phyloP scores from a whole-genome alignment of 2,888 invertebrate species.

The Euclidia mi region DNA sequence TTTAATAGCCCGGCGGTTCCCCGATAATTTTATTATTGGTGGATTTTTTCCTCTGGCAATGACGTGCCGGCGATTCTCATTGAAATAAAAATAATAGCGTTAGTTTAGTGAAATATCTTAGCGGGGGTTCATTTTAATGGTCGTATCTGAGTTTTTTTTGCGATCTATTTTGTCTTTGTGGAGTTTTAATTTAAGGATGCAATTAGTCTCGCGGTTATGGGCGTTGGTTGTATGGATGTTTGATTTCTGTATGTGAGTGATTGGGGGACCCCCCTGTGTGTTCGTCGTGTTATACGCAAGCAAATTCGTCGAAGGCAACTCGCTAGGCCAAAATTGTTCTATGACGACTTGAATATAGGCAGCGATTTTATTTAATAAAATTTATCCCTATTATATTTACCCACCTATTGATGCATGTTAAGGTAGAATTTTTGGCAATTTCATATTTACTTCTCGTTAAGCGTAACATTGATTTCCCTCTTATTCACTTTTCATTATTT shows the following conservation, averaged over 20 bases:
- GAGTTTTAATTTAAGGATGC: slow-evolving; percentile 46
- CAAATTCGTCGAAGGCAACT: too few relatives aligned
- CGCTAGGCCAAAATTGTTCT: too few relatives aligned
- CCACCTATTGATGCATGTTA: too few relatives aligned
- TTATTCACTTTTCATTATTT: too few relatives aligned
- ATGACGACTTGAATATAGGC: too few relatives aligned
- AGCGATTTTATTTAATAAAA: too few relatives aligned
- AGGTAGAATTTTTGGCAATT: too few relatives aligned
- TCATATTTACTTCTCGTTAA: too few relatives aligned
- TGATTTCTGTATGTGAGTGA: slow-evolving; percentile 3
- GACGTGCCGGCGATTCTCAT: slow-evolving; percentile 75
- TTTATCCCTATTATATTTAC: too few relatives aligned
- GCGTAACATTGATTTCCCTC: too few relatives aligned
- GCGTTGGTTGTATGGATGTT: slow-evolving; percentile 28
- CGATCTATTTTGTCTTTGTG: slow-evolving; percentile 56
- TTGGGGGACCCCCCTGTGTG: background rate
- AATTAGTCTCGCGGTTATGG: slow-evolving; percentile 54
- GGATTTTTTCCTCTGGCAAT: slow-evolving; percentile 78
- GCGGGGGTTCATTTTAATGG: slow-evolving; percentile 66
- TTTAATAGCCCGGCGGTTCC: slow-evolving; percentile 85
- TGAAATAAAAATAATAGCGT: slow-evolving; percentile 79
- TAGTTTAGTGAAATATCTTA: slow-evolving; percentile 69
- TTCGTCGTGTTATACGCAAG: background rate
- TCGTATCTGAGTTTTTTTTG: slow-evolving; percentile 52
- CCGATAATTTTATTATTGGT: slow-evolving; percentile 89